Evolutionary conservation across 1,140 invertebrate species (phyloP).

Genomic region (Drosophila bipectinata): DNA sequence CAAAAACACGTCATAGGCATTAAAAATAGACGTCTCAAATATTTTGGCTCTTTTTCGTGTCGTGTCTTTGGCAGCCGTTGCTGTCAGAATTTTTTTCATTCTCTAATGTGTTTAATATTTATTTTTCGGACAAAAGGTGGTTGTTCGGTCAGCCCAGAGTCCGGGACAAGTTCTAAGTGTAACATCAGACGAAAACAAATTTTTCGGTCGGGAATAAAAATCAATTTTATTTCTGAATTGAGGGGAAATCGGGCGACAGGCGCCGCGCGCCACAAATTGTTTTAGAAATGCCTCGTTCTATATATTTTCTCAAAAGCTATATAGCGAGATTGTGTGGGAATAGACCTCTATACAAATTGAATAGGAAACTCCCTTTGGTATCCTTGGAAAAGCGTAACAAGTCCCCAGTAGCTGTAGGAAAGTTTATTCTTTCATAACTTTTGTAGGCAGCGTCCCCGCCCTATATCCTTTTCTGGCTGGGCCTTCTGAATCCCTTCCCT

Average conservation of each 20-base stretch:
- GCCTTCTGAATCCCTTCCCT: background rate
- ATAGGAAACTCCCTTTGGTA: too few relatives aligned
- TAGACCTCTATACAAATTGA: too few relatives aligned
- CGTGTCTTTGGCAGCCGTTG: conserved; percentile 45
- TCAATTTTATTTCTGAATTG: conserved; percentile 36
- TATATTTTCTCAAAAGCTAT: too few relatives aligned
- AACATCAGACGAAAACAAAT: conserved; percentile 12
- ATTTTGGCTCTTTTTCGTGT: conserved; percentile 59
- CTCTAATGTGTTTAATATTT: conserved; percentile 1
- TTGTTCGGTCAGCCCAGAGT: conserved; percentile 17
- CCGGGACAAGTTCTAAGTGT: conserved; percentile 29
- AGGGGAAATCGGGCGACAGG: conserved; percentile 61
- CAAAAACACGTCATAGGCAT: conserved; percentile 78
- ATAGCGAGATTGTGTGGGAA: too few relatives aligned
- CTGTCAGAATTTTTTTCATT: conserved; percentile 30
- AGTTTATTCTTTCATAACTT: conserved; percentile 29
- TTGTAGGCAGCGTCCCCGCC: conserved; percentile 34
- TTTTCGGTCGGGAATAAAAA: conserved; percentile 13
- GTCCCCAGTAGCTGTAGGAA: too few relatives aligned
- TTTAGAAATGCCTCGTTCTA: conserved; percentile 61
- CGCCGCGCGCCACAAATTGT: conserved; percentile 58
- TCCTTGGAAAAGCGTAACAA: conserved; percentile 46
- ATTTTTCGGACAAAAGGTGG: conserved; percentile 27
- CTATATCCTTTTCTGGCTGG: conserved; percentile 15
- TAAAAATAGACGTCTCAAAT: conserved; percentile 74